Evolutionary conservation across 2,113 vertebrate species (phyloP), one percentile per base, ranked within the genome.

Genomic region (Sinocyclocheilus anshuiensis): DNA sequence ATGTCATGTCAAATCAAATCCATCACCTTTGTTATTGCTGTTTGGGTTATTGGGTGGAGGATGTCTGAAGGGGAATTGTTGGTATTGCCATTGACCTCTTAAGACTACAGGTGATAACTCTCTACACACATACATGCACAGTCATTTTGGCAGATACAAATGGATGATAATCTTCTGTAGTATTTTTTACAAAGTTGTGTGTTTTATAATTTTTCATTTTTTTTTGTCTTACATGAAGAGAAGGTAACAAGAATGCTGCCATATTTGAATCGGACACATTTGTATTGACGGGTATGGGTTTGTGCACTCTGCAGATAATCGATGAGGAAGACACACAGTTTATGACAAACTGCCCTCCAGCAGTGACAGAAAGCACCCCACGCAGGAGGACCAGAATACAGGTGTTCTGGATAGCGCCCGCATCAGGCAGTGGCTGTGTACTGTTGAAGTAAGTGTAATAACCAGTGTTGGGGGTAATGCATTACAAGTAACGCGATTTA

Each of bases 271-370:
- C 0, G 0, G 12, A 53, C 36, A 63, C 12, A 63, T 81, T 67
- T 81, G 22, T 67, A 33, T 24, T 81, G 22, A 67, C 65, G 33
- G 77, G 18, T 36, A 48, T 74, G 33, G 76, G 13, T 86, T 63
- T 87, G 83, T 90, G 83, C 86, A 13, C 53, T 82, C 48, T 57
- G 81, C 77, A 99, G 98, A 97, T 99, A 89, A 98, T 98, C 91
- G 98, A 99, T 89, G 97, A 99, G 89, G 98, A 99, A 87, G 98
- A 99, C 92, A 97, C 98, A 1, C 98, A 99, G 91, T 99, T 96
- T 89, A 98, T 99, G 98, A 99, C 97, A 84, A 98, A 98, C 90
- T 99, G 98, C 90, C 97, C 97, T 0, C 97, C 97, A 16, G 98
- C 98, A 1, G 97, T 99, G 86, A 99, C 98, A 0, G 97, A 99